phyloP scores from a whole-genome alignment of 2,797 vertebrate genomes.

The Amblyraja radiata region DNA sequence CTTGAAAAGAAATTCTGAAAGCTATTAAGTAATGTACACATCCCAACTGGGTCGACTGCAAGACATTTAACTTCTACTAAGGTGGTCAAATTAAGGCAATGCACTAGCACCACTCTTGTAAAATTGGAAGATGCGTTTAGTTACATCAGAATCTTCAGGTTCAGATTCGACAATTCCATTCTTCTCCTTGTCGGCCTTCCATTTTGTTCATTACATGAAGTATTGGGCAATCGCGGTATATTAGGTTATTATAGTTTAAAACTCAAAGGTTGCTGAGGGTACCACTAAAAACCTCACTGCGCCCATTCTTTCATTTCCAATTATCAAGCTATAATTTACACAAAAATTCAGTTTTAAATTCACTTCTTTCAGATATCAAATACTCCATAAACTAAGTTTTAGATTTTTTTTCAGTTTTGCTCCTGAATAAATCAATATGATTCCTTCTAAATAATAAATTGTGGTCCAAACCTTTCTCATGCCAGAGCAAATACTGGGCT shows the following conservation, averaged over 20 bases:
- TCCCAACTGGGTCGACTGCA: neutral
- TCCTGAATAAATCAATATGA: neutral
- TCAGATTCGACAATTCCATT: no score
- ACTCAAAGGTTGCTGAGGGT: neutral
- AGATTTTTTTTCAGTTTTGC: neutral
- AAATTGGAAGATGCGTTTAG: no score
- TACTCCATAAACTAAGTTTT: neutral
- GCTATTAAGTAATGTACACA: neutral
- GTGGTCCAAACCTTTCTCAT: neutral
- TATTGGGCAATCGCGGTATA: neutral
- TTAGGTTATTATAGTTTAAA: neutral
- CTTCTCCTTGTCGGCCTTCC: no score
- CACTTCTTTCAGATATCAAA: neutral
- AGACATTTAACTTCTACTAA: neutral
- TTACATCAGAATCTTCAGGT: no score
- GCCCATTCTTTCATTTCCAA: neutral
- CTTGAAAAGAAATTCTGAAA: neutral
- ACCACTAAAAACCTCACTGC: neutral
- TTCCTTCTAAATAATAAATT: neutral
- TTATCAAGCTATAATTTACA: neutral
- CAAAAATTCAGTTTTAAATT: neutral
- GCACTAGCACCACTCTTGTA: no score
- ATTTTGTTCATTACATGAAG: no score
- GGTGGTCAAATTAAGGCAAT: no score
- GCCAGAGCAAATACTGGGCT: neutral